Evolutionary conservation across 37 sponge, comb jelly and placozoan species (phyloP), one percentile per base, ranked within the genome.

Genomic region (Eunapius fragilis): DNA sequence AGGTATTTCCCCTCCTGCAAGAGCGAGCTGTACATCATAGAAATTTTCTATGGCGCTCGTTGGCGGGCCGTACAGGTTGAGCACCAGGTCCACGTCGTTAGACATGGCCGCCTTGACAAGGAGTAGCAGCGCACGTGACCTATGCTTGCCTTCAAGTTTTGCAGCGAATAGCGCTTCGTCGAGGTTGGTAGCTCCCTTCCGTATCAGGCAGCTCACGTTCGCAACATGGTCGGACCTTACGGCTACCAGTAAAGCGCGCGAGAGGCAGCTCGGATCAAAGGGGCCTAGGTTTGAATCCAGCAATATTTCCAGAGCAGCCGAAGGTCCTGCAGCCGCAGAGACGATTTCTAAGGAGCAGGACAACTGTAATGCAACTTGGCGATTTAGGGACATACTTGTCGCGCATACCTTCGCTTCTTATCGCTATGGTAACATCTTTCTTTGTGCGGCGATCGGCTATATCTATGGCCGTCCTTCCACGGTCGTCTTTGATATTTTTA

Each of bases 401-500:
- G 47, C 7, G 47, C 74, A 4, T 31, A 87, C 87, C 81, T 80
- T 67, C 81, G 24, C 81, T 69, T 72, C 50, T 37, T 67, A 87
- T 34, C 70, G 80, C 74, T 71, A 31, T 80, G 75, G 81, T 74
- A 25, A 80, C 87, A 25, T n/a, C n/a, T n/a, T n/a, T n/a, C n/a
- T n/a, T n/a, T n/a, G 33, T 37, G 0, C 37, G 25, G 28, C 79
- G 50, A 0, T 45, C 75, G 6, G 74, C 67, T 12, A n/a, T n/a
- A n/a, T n/a, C n/a, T n/a, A n/a, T n/a, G n/a, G 47, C 47, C 25
- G 91, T 80, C 58, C 58, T 86, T 28, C 75, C 68, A 31, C 70
- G 86, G 11, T 86, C 81, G 37, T 90, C 91, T 33, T 76, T 79
- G 26, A 31, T 70, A 17, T 26, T 38, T 32, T 86, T 68, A 30